Conservation (phyloP, 2,113 vertebrate species). For the Lipotes vexillifer region DNA sequence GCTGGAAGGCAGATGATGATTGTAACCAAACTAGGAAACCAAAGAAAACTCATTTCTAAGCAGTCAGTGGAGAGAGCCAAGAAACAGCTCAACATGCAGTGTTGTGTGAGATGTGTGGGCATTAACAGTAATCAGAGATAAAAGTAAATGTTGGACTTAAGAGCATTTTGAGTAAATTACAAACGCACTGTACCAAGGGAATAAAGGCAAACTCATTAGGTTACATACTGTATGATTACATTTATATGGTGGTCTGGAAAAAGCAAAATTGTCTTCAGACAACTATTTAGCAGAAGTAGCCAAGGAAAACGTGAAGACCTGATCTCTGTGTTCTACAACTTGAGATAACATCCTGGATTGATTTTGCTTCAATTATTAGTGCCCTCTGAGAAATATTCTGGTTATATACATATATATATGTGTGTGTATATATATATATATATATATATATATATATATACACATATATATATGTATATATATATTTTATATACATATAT, state of each 20-base stretch:
- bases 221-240: neutral
- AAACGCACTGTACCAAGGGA: neutral
- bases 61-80: neutral
- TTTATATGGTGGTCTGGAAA: neutral
- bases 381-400: neutral
- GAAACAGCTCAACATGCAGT: neutral
- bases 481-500: too few relatives aligned
- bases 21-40: neutral
- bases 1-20: neutral
- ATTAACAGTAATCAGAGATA: neutral
- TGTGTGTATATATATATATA: neutral
- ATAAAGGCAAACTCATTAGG: neutral
- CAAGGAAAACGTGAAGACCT: neutral
- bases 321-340: neutral
- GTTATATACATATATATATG: too few relatives aligned
- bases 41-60: neutral
- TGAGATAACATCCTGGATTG: neutral
- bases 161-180: neutral
- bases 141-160: neutral
- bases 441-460: too few relatives aligned
- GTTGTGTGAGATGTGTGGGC: too few relatives aligned
- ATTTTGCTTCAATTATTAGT: neutral
- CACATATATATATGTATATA: too few relatives aligned
- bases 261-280: neutral
- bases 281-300: neutral